Evolutionary conservation across 2,113 vertebrate genomes (phyloP).

Genomic region (Ictidomys tridecemlineatus): DNA sequence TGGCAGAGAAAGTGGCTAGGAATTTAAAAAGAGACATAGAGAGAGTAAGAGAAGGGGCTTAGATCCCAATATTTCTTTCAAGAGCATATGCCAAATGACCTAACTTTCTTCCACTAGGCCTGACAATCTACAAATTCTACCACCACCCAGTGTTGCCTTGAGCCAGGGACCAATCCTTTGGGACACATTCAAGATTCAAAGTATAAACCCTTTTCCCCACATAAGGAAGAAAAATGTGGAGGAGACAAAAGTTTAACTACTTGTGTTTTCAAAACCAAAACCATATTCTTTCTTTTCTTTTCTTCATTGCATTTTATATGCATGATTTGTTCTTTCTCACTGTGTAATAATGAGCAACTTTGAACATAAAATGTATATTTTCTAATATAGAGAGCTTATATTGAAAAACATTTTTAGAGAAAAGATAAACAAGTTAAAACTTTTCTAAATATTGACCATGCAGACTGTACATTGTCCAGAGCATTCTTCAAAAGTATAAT

Average conservation of each 20-base stretch:
- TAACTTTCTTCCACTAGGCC: too few species aligned
- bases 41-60: too few species aligned
- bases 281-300: background rate
- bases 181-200: background rate
- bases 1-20: too few species aligned
- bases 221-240: background rate
- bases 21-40: too few species aligned
- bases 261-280: background rate
- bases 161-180: too few species aligned
- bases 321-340: background rate
- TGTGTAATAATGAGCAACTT: background rate
- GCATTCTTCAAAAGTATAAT: background rate
- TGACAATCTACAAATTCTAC: background rate
- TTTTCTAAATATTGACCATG: background rate
- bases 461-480: background rate
- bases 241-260: background rate
- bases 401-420: background rate
- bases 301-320: too few species aligned
- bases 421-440: background rate
- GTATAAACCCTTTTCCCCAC: background rate
- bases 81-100: too few species aligned
- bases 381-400: too few species aligned
- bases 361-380: background rate
- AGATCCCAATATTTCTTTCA: too few species aligned
- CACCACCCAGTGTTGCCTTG: too few species aligned